A percentile compares a stretch with the other conserved stretches of the same genome.
phyloP scores from a whole-genome alignment of 2,888 invertebrate species.

The Subacronicta megacephala region DNA sequence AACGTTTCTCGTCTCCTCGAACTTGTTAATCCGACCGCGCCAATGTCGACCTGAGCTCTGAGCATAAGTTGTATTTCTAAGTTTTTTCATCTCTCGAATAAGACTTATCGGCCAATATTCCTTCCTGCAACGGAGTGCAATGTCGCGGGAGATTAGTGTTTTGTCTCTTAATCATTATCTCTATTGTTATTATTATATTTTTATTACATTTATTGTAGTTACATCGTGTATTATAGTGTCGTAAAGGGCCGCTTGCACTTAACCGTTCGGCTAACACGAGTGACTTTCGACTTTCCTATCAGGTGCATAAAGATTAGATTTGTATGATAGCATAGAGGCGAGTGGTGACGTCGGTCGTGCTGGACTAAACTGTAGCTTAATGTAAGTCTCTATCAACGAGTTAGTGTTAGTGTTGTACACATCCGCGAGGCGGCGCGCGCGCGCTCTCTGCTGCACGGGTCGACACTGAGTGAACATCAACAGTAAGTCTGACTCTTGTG shows the following conservation, averaged over 20 bases:
- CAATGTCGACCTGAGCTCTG: slow-evolving; percentile 12
- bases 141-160: slow-evolving; percentile 59
- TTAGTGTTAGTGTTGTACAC: slow-evolving; percentile 77
- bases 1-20: not conserved
- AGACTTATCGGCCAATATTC: slow-evolving; percentile 59
- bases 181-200: slow-evolving; percentile 57
- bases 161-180: slow-evolving; percentile 53
- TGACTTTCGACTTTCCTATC: slow-evolving; percentile 67
- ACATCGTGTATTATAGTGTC: slow-evolving; percentile 49
- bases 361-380: slow-evolving; percentile 66
- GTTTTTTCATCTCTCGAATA: slow-evolving; percentile 56
- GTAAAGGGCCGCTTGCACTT: slow-evolving; percentile 48
- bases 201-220: slow-evolving; percentile 56
- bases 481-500: too few relatives aligned
- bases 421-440: slow-evolving; percentile 39
- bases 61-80: slow-evolving; percentile 44
- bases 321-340: slow-evolving; percentile 63
- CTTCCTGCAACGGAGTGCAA: slow-evolving; percentile 63
- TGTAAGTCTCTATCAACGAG: slow-evolving; percentile 87
- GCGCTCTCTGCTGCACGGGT: not conserved
- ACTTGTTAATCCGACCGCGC: not conserved
- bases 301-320: slow-evolving; percentile 66
- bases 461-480: too few relatives aligned
- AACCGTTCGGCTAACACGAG: slow-evolving; percentile 59
- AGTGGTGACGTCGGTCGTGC: slow-evolving; percentile 60